Base-by-base conservation (phyloP, 1,140 invertebrate species). In the Luehdorfia chinensis region DNA sequence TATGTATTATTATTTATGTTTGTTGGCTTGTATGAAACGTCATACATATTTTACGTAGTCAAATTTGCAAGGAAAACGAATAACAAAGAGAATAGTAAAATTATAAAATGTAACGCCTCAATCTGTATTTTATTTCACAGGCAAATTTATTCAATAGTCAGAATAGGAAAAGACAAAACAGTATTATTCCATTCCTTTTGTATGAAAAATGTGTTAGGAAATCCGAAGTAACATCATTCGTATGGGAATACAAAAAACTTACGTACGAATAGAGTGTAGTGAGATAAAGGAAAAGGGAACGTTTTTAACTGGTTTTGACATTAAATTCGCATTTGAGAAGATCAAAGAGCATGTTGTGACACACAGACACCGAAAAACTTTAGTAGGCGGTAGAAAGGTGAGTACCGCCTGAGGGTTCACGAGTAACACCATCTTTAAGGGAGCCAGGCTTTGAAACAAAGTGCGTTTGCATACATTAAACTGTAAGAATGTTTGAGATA, bases 401-500 rank as follows among this genome's bases (percentile, higher is more conserved):
- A 67, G 51, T 59, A 47, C 53, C 45, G 75, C 80, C 59, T 1
- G 65, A 74, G 78, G 78, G 77, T 55, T 59, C 65, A 71, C 49
- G 46, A 76, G 61, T 71, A 77, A 83, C 74, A 70, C 67, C 76
- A 62, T 77, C 55, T 68, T 72, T 75, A 66, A 74, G 81, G 77
- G 79, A 78, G 69, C 66, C 67, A 73, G 71, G 74, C 79, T 86
- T 86, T 83, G 81, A 81, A 86, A 86, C 81, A 86, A 86, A 86
- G 84, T 86, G 81, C 80, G 80, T 84, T 84, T 84, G 80, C 81
- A 86, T 86, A 86, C 71, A 84, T 85, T 85, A 81, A 85, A 84
- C 69, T 80, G 66, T 86, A 84, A 83, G 81, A 84, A 86, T 85
- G 81, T 81, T 69, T 60, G 65, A 84, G 74, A 83, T 81, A 80